Evolutionary conservation across 1,140 invertebrate species (phyloP).

Genomic region (Ditylenchus dipsaci): DNA sequence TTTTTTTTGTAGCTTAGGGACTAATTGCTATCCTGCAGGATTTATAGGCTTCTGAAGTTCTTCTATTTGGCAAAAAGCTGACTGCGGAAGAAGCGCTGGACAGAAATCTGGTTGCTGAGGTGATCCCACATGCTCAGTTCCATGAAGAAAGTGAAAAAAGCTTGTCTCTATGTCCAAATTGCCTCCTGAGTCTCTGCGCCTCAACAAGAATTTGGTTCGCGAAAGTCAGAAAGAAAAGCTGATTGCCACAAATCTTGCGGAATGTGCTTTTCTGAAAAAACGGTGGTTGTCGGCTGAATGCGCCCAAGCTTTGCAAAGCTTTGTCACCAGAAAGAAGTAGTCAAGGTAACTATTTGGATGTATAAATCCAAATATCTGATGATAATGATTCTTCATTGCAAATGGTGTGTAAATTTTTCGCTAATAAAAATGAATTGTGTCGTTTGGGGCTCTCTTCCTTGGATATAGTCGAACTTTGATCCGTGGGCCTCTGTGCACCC

Average conservation of each 20-base stretch:
- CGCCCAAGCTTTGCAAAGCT: constrained; percentile 63
- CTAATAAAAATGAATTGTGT: too few relatives aligned
- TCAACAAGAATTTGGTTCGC: constrained; percentile 64
- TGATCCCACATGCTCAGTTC: constrained; percentile 66
- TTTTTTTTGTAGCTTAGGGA: background rate
- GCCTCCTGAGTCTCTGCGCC: constrained; percentile 62
- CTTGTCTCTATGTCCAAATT: constrained; percentile 16
- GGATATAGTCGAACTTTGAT: too few relatives aligned
- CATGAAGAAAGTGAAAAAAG: constrained; percentile 59
- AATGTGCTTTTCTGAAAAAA: constrained; percentile 64
- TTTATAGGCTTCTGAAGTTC: constrained; percentile 75
- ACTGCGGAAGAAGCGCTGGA: constrained; percentile 71
- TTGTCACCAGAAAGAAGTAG: constrained; percentile 59
- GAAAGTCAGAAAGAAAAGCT: constrained; percentile 60
- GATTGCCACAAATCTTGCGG: constrained; percentile 63
- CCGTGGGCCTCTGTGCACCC: too few relatives aligned
- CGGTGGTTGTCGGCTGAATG: constrained; percentile 67
- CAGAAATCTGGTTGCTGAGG: constrained; percentile 69
- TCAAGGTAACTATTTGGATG: too few relatives aligned
- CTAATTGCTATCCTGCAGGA: constrained; percentile 58
- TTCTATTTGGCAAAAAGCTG: constrained; percentile 75
- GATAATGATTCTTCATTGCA: too few relatives aligned
- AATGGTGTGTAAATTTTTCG: too few relatives aligned
- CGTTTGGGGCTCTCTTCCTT: too few relatives aligned
- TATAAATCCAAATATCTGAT: too few relatives aligned